These are phyloP conservation scores for Charadrius vociferus DNA, from an alignment of 2,113 vertebrate genomes.

Conservation along the genomic window DNA sequence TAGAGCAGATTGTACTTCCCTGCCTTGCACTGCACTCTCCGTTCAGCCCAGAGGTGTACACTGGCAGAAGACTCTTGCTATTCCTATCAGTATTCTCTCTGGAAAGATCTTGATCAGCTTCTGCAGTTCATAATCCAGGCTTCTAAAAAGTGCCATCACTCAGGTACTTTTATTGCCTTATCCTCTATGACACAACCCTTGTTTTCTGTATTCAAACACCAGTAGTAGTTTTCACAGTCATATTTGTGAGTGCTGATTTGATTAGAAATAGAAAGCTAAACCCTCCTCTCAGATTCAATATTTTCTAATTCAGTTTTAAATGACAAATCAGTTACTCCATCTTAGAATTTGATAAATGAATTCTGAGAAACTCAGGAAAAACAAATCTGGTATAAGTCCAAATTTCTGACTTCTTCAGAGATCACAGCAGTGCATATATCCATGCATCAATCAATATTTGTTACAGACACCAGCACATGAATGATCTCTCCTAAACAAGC, in stretches of 20 bases:
- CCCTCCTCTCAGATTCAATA: neutral
- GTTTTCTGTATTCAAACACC: neutral
- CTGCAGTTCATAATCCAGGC: neutral
- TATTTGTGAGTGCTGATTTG: neutral
- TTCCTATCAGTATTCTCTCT: neutral
- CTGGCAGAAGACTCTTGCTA: neutral
- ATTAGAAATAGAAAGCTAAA: neutral
- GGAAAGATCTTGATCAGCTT: neutral
- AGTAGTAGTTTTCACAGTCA: neutral
- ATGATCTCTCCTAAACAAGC: neutral
- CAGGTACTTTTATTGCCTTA: neutral
- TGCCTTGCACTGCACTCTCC: neutral
- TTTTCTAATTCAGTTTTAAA: neutral
- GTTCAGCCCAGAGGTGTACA: neutral
- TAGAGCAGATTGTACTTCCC: neutral
- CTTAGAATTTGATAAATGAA: neutral
- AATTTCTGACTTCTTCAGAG: neutral
- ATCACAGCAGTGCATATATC: neutral
- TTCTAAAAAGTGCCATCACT: neutral
- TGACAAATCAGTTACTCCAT: neutral
- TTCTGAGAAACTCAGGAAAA: neutral
- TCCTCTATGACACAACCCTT: neutral
- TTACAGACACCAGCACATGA: neutral
- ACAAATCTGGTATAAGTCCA: neutral
- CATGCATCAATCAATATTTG: neutral